Evolutionary conservation across 30 jellyfish, hydroid and myxozoan genomes (phyloP).

Genomic region (Rhopilema esculentum): DNA sequence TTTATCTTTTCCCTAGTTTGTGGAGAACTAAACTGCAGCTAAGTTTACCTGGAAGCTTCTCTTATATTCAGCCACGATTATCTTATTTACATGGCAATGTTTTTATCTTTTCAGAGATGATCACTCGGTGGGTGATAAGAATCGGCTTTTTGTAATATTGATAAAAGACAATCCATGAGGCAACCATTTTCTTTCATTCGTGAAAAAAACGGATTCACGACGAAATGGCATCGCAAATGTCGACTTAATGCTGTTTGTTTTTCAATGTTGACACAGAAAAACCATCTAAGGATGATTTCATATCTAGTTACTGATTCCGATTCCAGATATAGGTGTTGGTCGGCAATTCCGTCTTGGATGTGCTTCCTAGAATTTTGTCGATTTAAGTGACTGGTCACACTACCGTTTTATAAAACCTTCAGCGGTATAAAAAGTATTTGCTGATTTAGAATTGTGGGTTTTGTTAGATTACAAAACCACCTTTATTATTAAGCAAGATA

Average conservation of each 20-base stretch:
- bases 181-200: background rate
- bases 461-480: background rate
- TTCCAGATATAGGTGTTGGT: background rate
- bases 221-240: background rate
- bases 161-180: background rate
- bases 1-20: no score
- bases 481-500: background rate
- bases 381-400: no score
- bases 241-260: background rate
- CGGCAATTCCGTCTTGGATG: no score
- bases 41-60: background rate
- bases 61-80: background rate
- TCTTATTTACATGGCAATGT: background rate
- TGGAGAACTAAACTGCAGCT: background rate
- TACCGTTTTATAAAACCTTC: background rate
- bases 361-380: no score
- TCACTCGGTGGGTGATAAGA: background rate
- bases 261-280: background rate
- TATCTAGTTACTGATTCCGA: background rate
- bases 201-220: background rate
- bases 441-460: background rate
- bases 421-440: background rate
- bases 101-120: background rate
- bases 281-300: background rate
- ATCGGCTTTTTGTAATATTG: background rate